Evolutionary conservation across 2,888 invertebrate species (phyloP).

Genomic region (Keiferia lycopersicella): DNA sequence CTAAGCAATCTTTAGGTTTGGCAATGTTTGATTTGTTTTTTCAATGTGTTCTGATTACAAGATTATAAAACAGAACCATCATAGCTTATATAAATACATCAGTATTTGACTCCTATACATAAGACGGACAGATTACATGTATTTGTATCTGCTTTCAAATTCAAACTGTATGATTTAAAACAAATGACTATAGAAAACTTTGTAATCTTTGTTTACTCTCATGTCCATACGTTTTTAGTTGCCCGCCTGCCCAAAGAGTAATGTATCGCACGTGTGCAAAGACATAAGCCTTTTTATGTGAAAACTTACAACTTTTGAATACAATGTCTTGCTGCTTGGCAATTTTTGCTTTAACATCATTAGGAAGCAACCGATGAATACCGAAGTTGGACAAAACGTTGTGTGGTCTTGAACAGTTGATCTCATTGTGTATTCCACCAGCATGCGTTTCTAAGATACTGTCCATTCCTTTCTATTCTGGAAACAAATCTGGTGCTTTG

Average conservation of each 20-base stretch:
- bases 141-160: not conserved
- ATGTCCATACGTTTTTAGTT: conserved; percentile 19
- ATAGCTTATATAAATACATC: too few relatives aligned
- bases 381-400: not conserved
- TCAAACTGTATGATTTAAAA: not conserved
- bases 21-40: not conserved
- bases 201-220: conserved; percentile 17
- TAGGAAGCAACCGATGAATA: not conserved
- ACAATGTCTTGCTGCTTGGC: conserved; percentile 9
- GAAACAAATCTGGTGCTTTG: conserved; percentile 76
- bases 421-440: conserved; percentile 70
- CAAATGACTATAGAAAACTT: not conserved
- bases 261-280: conserved; percentile 16
- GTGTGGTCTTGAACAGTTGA: conserved; percentile 13
- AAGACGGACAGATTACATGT: too few relatives aligned
- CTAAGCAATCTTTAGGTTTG: not conserved
- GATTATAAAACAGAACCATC: not conserved
- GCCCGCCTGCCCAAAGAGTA: conserved; percentile 22
- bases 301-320: conserved; percentile 3
- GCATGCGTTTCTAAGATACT: conserved; percentile 59
- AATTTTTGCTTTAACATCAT: not conserved
- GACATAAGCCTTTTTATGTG: not conserved
- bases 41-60: too few relatives aligned
- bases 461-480: conserved; percentile 75
- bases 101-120: too few relatives aligned